These are phyloP conservation scores for Paracentrotus lividus DNA, from an alignment of 53 echinoderm and acorn worm species.

Conservation along the genomic window DNA sequence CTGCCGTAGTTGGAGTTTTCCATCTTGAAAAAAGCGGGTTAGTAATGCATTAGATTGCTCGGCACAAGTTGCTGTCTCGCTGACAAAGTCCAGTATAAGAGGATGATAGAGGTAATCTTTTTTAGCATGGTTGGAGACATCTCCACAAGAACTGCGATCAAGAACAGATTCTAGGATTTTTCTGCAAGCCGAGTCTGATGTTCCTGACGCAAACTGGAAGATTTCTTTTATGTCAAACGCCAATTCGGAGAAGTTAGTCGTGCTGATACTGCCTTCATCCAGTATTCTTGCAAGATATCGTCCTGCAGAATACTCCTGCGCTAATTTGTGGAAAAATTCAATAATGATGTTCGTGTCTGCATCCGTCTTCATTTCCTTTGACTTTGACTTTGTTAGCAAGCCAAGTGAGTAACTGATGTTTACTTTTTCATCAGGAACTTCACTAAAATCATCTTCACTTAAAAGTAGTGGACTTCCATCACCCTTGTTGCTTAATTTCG, in stretches of 20 bases:
- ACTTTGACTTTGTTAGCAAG: not conserved
- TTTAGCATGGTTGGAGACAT: too few relatives aligned
- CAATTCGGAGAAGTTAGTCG: not conserved
- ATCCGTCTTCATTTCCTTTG: conserved; percentile 13
- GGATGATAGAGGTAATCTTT: conserved; percentile 12
- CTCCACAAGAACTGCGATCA: not conserved
- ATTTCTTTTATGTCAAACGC: conserved; percentile 19
- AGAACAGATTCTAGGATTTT: not conserved
- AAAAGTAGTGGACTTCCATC: not conserved
- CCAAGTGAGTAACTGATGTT: conserved; percentile 28
- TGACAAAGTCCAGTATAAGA: not conserved
- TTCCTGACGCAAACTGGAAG: conserved; percentile 39
- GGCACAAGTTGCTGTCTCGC: conserved; percentile 9
- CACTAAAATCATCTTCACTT: not conserved
- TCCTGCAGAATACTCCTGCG: conserved; percentile 42
- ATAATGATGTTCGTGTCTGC: not conserved
- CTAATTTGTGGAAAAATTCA: conserved; percentile 42
- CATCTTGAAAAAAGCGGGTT: not conserved
- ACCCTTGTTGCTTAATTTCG: not conserved
- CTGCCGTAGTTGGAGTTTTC: conserved; percentile 25
- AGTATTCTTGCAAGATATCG: not conserved
- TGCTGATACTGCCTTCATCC: not conserved
- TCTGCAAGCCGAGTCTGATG: not conserved
- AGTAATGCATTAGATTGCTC: not conserved
- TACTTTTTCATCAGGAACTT: not conserved